Evolutionary conservation across 2,113 vertebrate genomes (phyloP).

Genomic region (Clinocottus analis): DNA sequence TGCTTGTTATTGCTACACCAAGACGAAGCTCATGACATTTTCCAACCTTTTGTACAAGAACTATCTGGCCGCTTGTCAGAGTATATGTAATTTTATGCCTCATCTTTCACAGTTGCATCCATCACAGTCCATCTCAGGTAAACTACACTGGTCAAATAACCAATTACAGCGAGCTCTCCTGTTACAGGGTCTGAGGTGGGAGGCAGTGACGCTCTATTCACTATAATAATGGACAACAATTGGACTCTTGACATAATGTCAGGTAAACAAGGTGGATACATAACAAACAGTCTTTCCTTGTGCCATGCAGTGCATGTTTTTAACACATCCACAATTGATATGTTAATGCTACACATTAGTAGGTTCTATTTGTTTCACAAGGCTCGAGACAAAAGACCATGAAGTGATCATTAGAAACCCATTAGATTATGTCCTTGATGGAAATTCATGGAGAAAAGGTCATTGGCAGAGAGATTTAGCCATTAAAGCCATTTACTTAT

Average conservation of each 20-base stretch:
- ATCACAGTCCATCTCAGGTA: conserved; percentile 45
- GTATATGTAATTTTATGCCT: conserved; percentile 53
- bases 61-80: conserved; percentile 39
- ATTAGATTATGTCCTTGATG: conserved; percentile 20
- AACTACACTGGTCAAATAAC: conserved; percentile 49
- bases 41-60: conserved; percentile 69
- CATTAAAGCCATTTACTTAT: conserved; percentile 14
- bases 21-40: conserved; percentile 69
- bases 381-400: neutral
- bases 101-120: conserved; percentile 61
- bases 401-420: neutral
- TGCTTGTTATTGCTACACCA: conserved; percentile 70
- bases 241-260: conserved; percentile 29
- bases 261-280: conserved; percentile 19
- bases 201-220: conserved; percentile 13
- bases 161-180: conserved; percentile 52
- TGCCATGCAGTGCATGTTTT: neutral
- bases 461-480: neutral
- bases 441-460: neutral
- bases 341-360: neutral
- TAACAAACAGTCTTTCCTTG: neutral
- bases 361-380: conserved; percentile 4
- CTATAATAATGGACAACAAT: conserved; percentile 35
- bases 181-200: conserved; percentile 13
- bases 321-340: neutral